Conservation (phyloP, 1,140 invertebrate genomes). For the Anastatus disparis region DNA sequence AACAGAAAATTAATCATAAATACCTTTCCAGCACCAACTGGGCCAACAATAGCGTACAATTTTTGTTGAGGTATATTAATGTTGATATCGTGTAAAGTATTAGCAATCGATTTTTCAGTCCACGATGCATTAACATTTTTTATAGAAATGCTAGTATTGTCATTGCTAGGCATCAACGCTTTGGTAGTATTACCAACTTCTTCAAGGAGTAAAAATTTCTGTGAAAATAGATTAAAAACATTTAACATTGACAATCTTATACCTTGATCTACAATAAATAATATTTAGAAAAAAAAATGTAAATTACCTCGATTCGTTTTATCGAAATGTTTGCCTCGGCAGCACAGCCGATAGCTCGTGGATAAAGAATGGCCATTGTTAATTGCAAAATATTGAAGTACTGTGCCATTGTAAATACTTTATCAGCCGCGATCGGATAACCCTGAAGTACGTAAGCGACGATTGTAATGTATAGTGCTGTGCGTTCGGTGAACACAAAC, state of each 20-base stretch:
- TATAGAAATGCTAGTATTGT: conserved; percentile 61
- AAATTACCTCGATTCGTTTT: conserved; percentile 68
- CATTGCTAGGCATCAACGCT: conserved; percentile 43
- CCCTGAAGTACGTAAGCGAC: conserved; percentile 74
- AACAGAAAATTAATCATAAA: background rate
- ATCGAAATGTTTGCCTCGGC: conserved; percentile 75
- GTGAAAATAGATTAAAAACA: background rate
- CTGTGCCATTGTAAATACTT: conserved; percentile 79
- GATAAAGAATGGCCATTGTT: conserved; percentile 79
- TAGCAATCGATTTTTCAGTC: conserved; percentile 69
- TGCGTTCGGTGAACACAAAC: conserved; percentile 75
- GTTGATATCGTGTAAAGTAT: conserved; percentile 73
- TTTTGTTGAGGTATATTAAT: conserved; percentile 72
- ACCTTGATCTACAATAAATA: background rate
- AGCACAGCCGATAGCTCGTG: conserved; percentile 70
- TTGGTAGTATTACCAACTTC: conserved; percentile 57
- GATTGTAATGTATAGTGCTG: conserved; percentile 78
- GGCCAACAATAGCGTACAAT: conserved; percentile 78
- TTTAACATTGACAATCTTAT: background rate
- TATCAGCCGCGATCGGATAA: conserved; percentile 73
- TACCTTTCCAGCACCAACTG: conserved; percentile 84
- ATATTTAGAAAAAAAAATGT: background rate
- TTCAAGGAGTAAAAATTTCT: conserved; percentile 63
- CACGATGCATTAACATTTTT: conserved; percentile 71
- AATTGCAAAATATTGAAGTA: conserved; percentile 79